Percentiles rank a stretch among this genome's conserved stretches.
phyloP scores from a whole-genome alignment of 2,888 invertebrate species.

The Leptopilina drosophilae region DNA sequence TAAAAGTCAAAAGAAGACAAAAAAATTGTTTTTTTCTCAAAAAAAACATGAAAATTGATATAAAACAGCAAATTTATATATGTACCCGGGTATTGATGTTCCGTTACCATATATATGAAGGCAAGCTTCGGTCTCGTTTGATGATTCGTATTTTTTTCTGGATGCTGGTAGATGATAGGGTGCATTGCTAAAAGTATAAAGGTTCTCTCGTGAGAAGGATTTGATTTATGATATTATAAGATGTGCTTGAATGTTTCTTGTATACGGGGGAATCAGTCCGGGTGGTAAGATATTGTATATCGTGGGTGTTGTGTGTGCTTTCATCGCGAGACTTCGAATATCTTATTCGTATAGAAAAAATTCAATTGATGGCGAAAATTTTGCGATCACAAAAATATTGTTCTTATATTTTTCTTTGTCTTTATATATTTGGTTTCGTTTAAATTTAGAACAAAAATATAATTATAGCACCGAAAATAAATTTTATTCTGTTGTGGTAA shows the following conservation, averaged over 20 bases:
- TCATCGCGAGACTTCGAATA: conserved; percentile 34
- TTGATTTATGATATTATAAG: conserved; percentile 34
- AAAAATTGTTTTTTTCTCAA: not conserved
- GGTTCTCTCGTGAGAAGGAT: conserved; percentile 10
- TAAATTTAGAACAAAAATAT: too few species aligned
- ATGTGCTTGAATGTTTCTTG: conserved; percentile 37
- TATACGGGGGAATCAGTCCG: conserved; percentile 22
- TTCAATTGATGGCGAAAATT: conserved; percentile 15
- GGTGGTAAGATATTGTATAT: conserved; percentile 38
- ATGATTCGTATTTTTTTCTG: conserved; percentile 30
- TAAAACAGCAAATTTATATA: conserved; percentile 1
- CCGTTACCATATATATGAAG: not conserved
- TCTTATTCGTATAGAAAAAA: conserved; percentile 12
- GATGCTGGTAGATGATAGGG: conserved; percentile 23
- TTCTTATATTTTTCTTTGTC: not conserved
- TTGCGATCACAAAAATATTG: conserved; percentile 13
- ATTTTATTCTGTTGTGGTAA: too few species aligned
- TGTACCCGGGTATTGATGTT: conserved; percentile 7
- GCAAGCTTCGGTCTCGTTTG: conserved; percentile 35
- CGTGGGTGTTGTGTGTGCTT: conserved; percentile 20
- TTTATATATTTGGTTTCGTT: too few species aligned
- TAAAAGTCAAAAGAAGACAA: not conserved
- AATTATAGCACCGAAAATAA: too few species aligned
- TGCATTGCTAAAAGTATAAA: conserved; percentile 25
- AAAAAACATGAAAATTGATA: not conserved